Conservation (phyloP, 2,113 vertebrate species). For the Tragelaphus buxtoni region DNA sequence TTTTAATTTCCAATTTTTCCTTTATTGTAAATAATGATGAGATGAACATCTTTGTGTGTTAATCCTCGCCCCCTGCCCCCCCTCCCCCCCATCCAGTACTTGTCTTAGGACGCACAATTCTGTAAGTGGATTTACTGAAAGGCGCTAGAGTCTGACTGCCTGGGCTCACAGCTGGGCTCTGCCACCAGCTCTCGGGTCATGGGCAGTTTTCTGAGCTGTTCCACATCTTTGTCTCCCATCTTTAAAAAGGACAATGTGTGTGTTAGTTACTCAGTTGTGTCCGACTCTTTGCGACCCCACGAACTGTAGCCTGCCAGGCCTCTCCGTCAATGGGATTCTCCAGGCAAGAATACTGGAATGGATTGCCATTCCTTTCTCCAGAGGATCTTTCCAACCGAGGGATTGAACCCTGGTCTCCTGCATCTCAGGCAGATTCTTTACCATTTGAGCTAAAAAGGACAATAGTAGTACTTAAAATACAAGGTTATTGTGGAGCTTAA, state of each 20-base stretch:
- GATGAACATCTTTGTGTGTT: background rate
- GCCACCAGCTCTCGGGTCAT: background rate
- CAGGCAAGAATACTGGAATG: background rate
- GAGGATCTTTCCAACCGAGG: background rate
- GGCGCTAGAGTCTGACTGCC: background rate
- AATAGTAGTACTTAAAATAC: background rate
- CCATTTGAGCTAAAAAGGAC: background rate
- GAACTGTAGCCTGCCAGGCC: background rate
- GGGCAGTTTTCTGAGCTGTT: background rate
- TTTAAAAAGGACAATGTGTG: background rate
- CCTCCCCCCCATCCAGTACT: background rate
- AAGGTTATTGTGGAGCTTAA: background rate
- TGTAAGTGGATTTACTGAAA: background rate
- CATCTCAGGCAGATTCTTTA: background rate
- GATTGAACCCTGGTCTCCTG: background rate
- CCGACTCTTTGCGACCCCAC: rapidly evolving
- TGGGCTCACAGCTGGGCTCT: background rate
- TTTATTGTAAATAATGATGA: background rate
- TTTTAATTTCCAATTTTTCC: background rate
- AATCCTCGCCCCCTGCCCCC: no score
- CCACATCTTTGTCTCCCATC: background rate
- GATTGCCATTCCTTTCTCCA: background rate
- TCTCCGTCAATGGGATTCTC: background rate
- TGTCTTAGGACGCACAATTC: background rate
- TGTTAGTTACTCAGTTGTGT: background rate